Percentiles rank a stretch among this genome's conserved stretches.
phyloP scores from a whole-genome alignment of 2,888 invertebrate species.

The Cephus runcator region DNA sequence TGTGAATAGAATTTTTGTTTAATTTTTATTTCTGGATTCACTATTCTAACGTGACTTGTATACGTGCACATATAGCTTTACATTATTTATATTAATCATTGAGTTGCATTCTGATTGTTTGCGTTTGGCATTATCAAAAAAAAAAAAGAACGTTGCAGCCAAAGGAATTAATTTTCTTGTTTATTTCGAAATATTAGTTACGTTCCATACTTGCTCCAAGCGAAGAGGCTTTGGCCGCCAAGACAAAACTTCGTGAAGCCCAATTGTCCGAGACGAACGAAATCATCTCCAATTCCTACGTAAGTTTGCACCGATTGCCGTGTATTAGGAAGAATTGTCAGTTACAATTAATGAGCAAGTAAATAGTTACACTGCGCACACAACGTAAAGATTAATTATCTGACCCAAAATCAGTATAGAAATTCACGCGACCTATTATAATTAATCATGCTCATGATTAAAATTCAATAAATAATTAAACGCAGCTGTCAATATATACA shows the following conservation, averaged over 20 bases:
- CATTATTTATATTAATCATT: not conserved
- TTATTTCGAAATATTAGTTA: conserved; percentile 43
- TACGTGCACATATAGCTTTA: not conserved
- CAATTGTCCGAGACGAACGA: conserved; percentile 23
- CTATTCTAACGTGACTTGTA: not conserved
- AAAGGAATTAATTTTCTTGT: conserved; percentile 18
- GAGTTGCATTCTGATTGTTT: conserved; percentile 16
- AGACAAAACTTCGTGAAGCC: conserved; percentile 43
- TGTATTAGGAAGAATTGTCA: not conserved
- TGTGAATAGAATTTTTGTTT: not conserved
- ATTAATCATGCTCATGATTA: not conserved
- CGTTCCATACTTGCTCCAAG: conserved; percentile 42
- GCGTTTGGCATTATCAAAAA: not conserved
- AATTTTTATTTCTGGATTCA: not conserved
- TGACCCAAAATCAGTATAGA: not conserved
- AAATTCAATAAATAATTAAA: not conserved
- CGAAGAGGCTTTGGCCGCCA: conserved; percentile 35
- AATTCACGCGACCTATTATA: not conserved
- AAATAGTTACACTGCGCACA: not conserved
- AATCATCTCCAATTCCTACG: conserved; percentile 48
- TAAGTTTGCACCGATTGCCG: conserved; percentile 39
- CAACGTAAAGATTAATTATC: not conserved
- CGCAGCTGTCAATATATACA: not conserved
- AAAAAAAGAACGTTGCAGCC: not conserved
- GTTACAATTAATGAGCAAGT: not conserved